phyloP scores from a whole-genome alignment of 1,140 invertebrate species.

The Zelostemma sp. region DNA sequence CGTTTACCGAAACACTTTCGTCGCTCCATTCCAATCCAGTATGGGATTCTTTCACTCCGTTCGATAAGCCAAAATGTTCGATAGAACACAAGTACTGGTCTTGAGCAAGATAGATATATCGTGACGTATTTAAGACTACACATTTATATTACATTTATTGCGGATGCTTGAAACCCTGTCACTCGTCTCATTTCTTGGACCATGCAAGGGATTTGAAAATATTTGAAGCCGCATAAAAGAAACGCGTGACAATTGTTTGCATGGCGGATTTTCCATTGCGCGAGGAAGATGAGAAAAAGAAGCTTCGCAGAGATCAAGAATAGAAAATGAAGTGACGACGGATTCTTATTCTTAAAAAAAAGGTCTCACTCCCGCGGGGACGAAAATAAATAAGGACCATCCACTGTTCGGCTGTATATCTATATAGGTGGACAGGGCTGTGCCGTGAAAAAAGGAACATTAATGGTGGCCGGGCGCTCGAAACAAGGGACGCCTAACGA shows the following conservation, averaged over 20 bases:
- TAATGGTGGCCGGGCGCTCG: slow-evolving; percentile 43
- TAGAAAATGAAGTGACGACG: slow-evolving; percentile 18
- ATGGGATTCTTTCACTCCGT: too few species aligned
- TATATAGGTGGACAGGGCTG: slow-evolving; percentile 33
- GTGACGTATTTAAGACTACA: slow-evolving; percentile 62
- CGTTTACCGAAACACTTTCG: too few species aligned
- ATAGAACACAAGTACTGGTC: slow-evolving; percentile 38
- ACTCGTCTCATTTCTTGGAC: slow-evolving; percentile 19
- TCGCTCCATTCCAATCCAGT: too few species aligned
- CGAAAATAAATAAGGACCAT: slow-evolving; percentile 47
- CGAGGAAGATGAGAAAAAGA: slow-evolving; percentile 6
- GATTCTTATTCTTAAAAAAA: slow-evolving; percentile 14
- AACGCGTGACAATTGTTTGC: slow-evolving; percentile 21
- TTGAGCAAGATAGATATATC: slow-evolving; percentile 53
- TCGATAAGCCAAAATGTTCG: not conserved
- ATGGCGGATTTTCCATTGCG: slow-evolving; percentile 9
- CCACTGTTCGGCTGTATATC: slow-evolving; percentile 25
- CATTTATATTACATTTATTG: slow-evolving; percentile 66
- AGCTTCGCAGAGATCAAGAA: not conserved
- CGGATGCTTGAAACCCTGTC: slow-evolving; percentile 59
- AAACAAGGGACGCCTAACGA: slow-evolving; percentile 67
- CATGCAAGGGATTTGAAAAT: slow-evolving; percentile 3
- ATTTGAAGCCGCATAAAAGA: not conserved
- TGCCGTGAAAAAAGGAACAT: slow-evolving; percentile 42
- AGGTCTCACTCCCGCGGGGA: slow-evolving; percentile 14